Evolutionary conservation across 1,140 invertebrate genomes (phyloP), one percentile per base, ranked within the genome.

Genomic region (Drosophila suzukii): DNA sequence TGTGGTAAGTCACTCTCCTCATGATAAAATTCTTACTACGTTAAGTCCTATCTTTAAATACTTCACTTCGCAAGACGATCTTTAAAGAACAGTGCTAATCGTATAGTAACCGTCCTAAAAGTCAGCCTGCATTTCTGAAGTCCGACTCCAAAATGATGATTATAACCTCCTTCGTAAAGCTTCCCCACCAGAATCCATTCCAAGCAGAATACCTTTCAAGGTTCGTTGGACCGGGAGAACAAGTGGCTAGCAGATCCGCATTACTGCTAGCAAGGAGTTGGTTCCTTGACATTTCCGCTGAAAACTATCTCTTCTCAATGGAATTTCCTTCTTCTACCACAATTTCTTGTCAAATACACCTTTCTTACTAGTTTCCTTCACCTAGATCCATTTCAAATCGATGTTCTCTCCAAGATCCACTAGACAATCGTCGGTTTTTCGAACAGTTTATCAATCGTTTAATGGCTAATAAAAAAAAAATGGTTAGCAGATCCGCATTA

Each of bases 401-500:
- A 17, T 39, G 30, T 49, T 38, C 47, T 24, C 11, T 17, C 24
- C 61, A 65, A 57, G 30, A 63, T 47, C 12, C 44, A 78, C 36
- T 47, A 47, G 49, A 34, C 30, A 51, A 39, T 11, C 27, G 27
- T 32, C 3, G 17, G n/a, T 12, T 15, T 32, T 65, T 62, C 54
- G 15, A 75, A 63, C 41, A 61, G 49, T 74, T 81, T 78, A 84
- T 67, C 15, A 66, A 68, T 80, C 50, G 55, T 84, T 85, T 84
- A 84, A 84, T 85, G 66, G 56, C 77, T 84, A 85, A 55, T 46
- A 83, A 81, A 83, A 74, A 72, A 70, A 57, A 66, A 53, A 71
- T 63, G 73, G 34, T 57, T 30, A 41, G 32, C 65, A 80, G 58
- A 58, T 84, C 54, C 81, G 71, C 60, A 79, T 85, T 51, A 68